Percentiles rank a stretch among this genome's conserved stretches.
Evolutionary conservation across 2,113 vertebrate species (phyloP).

Genomic region (Phyllostomus hastatus): DNA sequence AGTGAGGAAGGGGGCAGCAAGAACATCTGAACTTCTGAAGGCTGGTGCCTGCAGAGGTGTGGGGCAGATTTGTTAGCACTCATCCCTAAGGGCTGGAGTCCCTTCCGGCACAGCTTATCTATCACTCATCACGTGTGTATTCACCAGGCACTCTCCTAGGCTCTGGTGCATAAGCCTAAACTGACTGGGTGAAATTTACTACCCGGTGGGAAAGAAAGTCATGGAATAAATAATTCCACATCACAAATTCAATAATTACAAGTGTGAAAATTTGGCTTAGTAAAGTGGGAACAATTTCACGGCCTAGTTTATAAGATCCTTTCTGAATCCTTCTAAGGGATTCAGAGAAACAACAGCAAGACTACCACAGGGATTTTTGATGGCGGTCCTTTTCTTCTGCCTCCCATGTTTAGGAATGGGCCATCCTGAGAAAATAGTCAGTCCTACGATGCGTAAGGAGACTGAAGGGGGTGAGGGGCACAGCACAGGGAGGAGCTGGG

Average conservation of each 20-base stretch:
- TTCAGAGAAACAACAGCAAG: background rate
- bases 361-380: background rate
- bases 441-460: background rate
- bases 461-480: too few species aligned
- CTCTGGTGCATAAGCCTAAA: background rate
- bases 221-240: background rate
- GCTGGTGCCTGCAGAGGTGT: background rate
- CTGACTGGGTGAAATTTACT: background rate
- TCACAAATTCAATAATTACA: background rate
- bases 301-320: background rate
- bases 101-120: background rate
- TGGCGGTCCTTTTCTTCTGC: background rate
- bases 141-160: background rate
- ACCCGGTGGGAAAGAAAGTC: background rate
- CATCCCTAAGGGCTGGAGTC: background rate
- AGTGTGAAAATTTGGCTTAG: conserved; percentile 28
- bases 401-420: background rate
- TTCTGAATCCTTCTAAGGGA: background rate
- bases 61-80: background rate
- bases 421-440: background rate
- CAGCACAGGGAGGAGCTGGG: background rate
- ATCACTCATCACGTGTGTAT: background rate
- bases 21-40: background rate
- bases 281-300: conserved; percentile 9
- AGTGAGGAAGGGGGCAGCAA: too few species aligned